phyloP scores from a whole-genome alignment of 2,113 vertebrate genomes.

The Hystrix cristata region DNA sequence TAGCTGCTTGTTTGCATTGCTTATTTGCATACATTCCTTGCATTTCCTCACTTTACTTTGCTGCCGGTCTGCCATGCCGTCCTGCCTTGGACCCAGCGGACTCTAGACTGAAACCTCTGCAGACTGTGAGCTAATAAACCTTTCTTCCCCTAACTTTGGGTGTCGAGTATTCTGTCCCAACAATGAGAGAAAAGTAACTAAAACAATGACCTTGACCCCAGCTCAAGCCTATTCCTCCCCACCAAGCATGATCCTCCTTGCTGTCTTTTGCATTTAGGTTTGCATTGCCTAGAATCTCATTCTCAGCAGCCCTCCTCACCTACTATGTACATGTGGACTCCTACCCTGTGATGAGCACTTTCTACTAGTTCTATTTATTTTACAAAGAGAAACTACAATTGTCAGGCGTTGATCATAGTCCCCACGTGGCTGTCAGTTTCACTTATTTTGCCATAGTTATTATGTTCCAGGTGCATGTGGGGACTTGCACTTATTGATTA shows the following conservation, averaged over 20 bases:
- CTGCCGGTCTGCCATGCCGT: no score
- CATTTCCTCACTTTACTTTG: no score
- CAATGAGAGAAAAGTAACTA: no score
- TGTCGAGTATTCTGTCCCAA: no score
- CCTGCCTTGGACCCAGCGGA: no score
- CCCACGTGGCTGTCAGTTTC: rapidly evolving
- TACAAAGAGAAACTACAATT: background rate
- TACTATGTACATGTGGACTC: no score
- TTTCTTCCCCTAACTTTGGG: no score
- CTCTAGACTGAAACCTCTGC: no score
- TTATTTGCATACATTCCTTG: no score
- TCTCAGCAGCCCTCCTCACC: background rate
- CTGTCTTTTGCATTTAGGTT: no score
- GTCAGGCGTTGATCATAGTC: background rate
- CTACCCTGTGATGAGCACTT: background rate
- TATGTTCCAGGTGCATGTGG: background rate
- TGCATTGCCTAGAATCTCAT: background rate
- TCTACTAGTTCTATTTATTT: background rate
- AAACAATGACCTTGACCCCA: background rate
- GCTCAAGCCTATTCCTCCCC: rapidly evolving
- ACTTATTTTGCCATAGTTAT: background rate
- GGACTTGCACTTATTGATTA: background rate
- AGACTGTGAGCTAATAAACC: no score
- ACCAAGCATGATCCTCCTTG: background rate
- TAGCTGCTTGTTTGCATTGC: no score